Base-by-base conservation (phyloP, 2,113 vertebrate species). In the Parus major region DNA sequence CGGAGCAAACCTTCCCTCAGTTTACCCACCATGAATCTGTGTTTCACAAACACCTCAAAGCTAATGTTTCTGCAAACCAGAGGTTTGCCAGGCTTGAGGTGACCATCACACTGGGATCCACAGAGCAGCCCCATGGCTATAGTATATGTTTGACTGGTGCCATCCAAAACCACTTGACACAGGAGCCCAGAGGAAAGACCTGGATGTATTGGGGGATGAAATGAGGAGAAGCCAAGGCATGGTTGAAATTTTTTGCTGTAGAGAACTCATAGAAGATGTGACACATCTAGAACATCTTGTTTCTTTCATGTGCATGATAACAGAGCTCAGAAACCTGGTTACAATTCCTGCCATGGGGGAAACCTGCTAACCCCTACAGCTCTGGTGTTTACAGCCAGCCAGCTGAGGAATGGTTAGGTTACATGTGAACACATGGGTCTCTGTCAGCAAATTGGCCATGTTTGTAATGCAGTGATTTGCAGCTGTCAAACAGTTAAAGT, bases 401-500 rank as follows among this genome's bases (percentile, higher is more conserved):
- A 77, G 75, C 76, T 83, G 85, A 47, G 35, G 19, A 86, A 27
- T 36, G 23, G 29, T 61, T 64, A 56, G 56, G n/a, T 81, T 66
- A 36, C 36, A 22, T 5, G 19, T 65, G 29, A 2, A 5, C 36
- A 17, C 29, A 1, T 57, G 42, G 60, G 28, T 72, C 68, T 91
- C 27, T 77, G 21, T 49, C 47, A 63, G 50, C 36, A 76, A 44
- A 52, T 25, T 90, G 86, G 18, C 4, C 4, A 15, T 80, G 75
- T 85, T 44, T 92, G 29, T 82, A 63, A 88, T n/a, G 44, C 72
- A 88, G 10, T 61, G 70, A 87, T 84, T 77, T 79, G 29, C 61
- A 88, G 66, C 69, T 95, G 69, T 93, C 84, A 91, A 88, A 81
- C 71, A 79, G 92, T 96, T 96, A 92, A 96, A 52, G 65, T 36